Evolutionary conservation across 2,797 vertebrate species (phyloP), one percentile per base, ranked within the genome.

Genomic region (Argyrosomus regius): DNA sequence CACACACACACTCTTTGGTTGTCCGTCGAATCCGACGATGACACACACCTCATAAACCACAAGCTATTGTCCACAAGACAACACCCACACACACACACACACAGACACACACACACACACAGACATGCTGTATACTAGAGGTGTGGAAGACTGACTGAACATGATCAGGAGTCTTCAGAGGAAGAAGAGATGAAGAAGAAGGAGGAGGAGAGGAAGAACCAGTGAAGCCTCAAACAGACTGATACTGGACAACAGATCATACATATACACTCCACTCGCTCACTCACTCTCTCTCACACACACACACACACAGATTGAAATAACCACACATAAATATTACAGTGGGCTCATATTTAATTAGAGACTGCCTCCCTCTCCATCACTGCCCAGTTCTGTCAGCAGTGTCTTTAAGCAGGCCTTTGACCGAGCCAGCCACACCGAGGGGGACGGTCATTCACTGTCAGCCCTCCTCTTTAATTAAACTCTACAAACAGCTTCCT

Each of bases 381-480:
- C 56, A 26, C 3, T 50, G 49, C 28, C 24, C 63, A 31, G 43
- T 43, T 73, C 31, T 4, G 56, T 63, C 72, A 58, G 14, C 57
- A 31, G 17, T 26, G 28, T 54, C 24, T 78, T 39, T 43, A 20
- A 73, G 59, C n/a, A 6, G 39, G 61, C n/a, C 77, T 68, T n/a
- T 69, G 71, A 73, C 75, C 22, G 3, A 54, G 52, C 14, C 57
- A 54, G 52, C 14, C 57, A 45, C 61, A 18, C 28, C 17, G 61
- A 68, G 60, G 52, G 35, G 57, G 63, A 72, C 66, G 50, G 49
- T 80, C 75, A 62, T 20, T 85, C 75, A 72, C 62, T 11, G 10
- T 69, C 78, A 77, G 61, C 58, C 76, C 66, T 86, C 61, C 68
- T 72, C 81, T 88, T 80, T 75, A 72, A 82, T 86, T 80, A 86